These are phyloP conservation scores for Heliconius cydno DNA, from an alignment of 2,888 invertebrate genomes.

Conservation along the genomic window DNA sequence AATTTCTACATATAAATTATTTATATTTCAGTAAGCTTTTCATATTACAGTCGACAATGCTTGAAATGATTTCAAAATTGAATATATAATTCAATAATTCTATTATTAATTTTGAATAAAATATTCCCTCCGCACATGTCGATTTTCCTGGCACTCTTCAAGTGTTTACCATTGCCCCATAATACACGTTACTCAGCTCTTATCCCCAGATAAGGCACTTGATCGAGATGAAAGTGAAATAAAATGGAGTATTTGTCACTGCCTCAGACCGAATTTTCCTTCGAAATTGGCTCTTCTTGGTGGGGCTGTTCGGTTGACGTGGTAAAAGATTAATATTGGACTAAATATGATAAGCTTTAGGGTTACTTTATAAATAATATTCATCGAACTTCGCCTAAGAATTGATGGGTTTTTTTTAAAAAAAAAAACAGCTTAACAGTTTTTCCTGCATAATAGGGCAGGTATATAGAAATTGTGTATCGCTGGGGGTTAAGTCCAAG, in stretches of 20 bases:
- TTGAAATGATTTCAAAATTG: slow-evolving; percentile 14
- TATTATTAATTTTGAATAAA: slow-evolving; percentile 16
- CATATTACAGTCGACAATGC: slow-evolving; percentile 10
- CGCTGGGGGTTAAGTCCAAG: neutral
- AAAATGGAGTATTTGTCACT: slow-evolving; percentile 39
- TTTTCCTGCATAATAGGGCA: no score
- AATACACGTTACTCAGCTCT: slow-evolving; percentile 43
- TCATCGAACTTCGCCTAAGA: neutral
- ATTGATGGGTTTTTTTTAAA: neutral
- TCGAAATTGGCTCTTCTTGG: slow-evolving; percentile 23
- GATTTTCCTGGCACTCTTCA: slow-evolving; percentile 35
- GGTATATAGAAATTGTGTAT: no score
- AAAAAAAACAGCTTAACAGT: no score
- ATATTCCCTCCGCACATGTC: slow-evolving; percentile 28
- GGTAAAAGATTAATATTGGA: slow-evolving; percentile 17
- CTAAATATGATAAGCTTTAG: neutral
- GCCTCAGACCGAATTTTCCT: slow-evolving; percentile 23
- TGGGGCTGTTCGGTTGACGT: neutral
- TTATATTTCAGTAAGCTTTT: slow-evolving; percentile 1
- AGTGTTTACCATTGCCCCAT: slow-evolving; percentile 37
- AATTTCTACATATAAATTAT: neutral
- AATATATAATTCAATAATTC: slow-evolving; percentile 8
- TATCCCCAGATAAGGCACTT: slow-evolving; percentile 41
- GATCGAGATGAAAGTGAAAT: slow-evolving; percentile 44
- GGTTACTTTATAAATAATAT: neutral